Evolutionary conservation across 2,888 invertebrate genomes (phyloP).

Genomic region (Anthrax anthrax): DNA sequence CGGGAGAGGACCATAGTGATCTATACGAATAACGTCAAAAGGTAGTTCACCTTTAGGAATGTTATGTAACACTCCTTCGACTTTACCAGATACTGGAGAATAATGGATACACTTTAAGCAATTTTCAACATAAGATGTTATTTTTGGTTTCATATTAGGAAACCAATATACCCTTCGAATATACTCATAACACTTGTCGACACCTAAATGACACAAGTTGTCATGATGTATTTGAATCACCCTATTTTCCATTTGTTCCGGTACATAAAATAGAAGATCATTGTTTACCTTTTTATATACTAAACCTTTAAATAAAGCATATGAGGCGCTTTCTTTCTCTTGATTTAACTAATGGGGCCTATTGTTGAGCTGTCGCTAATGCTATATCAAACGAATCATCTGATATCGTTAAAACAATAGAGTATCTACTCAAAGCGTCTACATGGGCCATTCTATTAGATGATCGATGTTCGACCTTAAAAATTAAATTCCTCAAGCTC

Average conservation of each 20-base stretch:
- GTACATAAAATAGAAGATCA: background rate
- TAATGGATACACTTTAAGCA: background rate
- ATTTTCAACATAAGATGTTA: background rate
- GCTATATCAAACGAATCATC: conserved; percentile 8
- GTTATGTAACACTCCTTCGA: background rate
- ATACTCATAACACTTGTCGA: background rate
- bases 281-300: background rate
- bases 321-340: conserved; percentile 4
- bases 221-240: background rate
- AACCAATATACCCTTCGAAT: background rate
- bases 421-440: conserved; percentile 17
- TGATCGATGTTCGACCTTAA: conserved; percentile 13
- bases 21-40: too few relatives aligned
- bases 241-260: background rate
- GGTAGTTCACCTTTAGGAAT: background rate
- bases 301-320: background rate
- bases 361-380: conserved; percentile 7
- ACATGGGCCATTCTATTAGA: conserved; percentile 18
- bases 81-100: background rate
- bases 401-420: conserved; percentile 4
- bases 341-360: conserved; percentile 12
- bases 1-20: too few relatives aligned
- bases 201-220: background rate
- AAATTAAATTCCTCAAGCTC: conserved; percentile 13
- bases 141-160: background rate